Percentiles rank a stretch among this genome's conserved stretches.
Evolutionary conservation across 2,113 vertebrate species (phyloP).

Genomic region (Tetrao urogallus): DNA sequence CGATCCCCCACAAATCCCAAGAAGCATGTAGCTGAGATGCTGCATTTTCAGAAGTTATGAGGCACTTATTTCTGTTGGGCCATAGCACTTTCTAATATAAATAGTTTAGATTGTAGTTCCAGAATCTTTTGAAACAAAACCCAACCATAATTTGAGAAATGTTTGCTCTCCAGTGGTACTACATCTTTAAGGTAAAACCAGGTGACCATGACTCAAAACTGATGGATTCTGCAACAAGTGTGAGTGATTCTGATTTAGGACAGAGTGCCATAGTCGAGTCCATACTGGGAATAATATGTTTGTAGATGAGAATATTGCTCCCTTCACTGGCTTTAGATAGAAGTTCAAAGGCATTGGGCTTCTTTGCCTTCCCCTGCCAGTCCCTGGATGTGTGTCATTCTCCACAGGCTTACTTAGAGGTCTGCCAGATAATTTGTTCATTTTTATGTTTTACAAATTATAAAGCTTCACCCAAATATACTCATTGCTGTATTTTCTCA

Average conservation of each 20-base stretch:
- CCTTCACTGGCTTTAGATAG: background rate
- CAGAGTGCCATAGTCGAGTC: background rate
- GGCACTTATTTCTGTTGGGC: background rate
- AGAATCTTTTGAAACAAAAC: background rate
- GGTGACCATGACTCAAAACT: background rate
- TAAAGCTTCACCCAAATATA: background rate
- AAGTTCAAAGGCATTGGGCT: background rate
- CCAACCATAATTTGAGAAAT: background rate
- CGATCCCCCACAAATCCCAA: background rate
- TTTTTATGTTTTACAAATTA: background rate
- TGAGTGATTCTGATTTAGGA: background rate
- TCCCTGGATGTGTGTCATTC: background rate
- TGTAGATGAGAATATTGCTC: background rate
- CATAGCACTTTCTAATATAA: background rate
- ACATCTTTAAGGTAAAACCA: background rate
- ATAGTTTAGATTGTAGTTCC: background rate
- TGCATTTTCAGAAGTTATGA: background rate
- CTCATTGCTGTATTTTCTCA: background rate
- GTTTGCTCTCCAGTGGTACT: background rate
- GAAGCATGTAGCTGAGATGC: background rate
- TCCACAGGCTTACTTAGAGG: background rate
- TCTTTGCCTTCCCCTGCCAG: background rate
- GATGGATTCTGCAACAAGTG: background rate
- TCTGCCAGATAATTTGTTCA: background rate
- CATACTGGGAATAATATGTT: background rate